Base-by-base conservation (phyloP, 2,113 vertebrate species). In the Zapus hudsonius region DNA sequence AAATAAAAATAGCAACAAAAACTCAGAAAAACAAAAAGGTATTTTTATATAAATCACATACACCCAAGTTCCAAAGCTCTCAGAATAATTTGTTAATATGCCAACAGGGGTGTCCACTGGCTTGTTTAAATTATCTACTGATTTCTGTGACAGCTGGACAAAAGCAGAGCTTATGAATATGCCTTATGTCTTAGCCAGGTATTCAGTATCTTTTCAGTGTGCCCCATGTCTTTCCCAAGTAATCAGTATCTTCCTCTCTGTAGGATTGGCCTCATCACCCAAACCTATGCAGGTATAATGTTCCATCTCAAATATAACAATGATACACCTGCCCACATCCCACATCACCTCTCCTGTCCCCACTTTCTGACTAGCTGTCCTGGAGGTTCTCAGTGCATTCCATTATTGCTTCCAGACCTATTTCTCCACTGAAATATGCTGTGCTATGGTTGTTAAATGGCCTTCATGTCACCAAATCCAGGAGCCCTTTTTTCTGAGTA, bases 171-270 rank as follows among this genome's bases (percentile, higher is more conserved):
- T 42, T 22, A 40, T 12, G 23, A 20, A 78, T 8, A n/a, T 13
- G 22, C 3, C 0, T 13, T 33, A 0, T 5, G 31, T 87, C 70
- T 44, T 95, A 15, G 11, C 52, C 12, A 13, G 3, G 52, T 13
- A 52, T 52, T 61, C 52, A 52, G 52, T 52, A 23, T 42, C n/a
- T 42, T 22, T n/a, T 7, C 17, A 16, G 73, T 8, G 29, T 13
- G 22, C 2, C 0, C 12, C 33, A 0, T 8, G 33, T 87, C 70
- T 44, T 47, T 4, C 63, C 29, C 6, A 1, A 44, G 47, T 7
- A 15, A 25, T 70, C 40, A 40, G 12, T 0, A 0, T 29, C 47
- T 44, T 12, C 25, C 52, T 42, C 12, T 88, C 40, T 33, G 9
- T 5, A 25, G 61, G 10, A 20, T 47, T 19, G 8, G 11, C 2